A percentile compares a stretch with the other conserved stretches of the same genome.
These are phyloP conservation scores for Typhlomys cinereus DNA, from an alignment of 2,113 vertebrate genomes.

Conservation along the genomic window DNA sequence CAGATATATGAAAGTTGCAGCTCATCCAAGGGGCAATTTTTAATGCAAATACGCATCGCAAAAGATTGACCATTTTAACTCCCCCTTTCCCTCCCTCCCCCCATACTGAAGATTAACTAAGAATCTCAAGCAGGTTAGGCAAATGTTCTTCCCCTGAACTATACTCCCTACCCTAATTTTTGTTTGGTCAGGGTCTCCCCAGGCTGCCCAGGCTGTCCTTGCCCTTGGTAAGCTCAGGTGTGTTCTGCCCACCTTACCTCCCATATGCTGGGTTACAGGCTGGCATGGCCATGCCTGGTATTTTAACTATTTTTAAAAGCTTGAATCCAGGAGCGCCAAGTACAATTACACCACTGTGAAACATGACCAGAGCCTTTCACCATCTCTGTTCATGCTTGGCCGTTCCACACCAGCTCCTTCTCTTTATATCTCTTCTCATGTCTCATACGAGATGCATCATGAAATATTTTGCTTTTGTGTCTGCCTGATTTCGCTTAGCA, in stretches of 20 bases:
- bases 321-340: not conserved
- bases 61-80: not conserved
- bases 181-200: not conserved
- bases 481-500: constrained; percentile 16
- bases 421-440: not conserved
- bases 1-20: not conserved
- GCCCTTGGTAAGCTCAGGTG: not conserved
- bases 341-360: not conserved
- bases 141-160: not conserved
- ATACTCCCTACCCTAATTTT: not conserved
- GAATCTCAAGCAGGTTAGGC: not conserved
- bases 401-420: not conserved
- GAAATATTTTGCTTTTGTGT: not conserved
- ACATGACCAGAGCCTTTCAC: not conserved
- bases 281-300: no score
- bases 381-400: not conserved
- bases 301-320: not conserved
- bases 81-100: not conserved
- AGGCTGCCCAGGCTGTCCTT: not conserved
- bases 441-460: not conserved
- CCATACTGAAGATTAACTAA: not conserved
- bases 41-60: not conserved
- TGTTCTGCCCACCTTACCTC: no score
- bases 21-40: not conserved
- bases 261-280: not conserved